phyloP scores from a whole-genome alignment of 1,140 invertebrate genomes.

The Holotrichia oblita region DNA sequence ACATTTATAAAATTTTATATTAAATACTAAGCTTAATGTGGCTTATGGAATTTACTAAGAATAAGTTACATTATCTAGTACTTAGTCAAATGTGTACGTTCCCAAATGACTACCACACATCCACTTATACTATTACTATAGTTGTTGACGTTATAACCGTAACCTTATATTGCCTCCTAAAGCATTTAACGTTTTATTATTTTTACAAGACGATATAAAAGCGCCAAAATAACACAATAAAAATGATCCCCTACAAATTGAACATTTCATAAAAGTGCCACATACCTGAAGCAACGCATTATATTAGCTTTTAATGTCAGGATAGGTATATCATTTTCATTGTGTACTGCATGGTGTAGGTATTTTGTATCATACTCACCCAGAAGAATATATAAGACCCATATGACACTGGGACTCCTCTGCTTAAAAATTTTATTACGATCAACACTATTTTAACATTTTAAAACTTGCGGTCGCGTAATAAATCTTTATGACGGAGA shows the following conservation, averaged over 20 bases:
- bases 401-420: no score
- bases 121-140: neutral
- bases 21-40: no score
- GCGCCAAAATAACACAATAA: slow-evolving; percentile 17
- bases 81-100: no score
- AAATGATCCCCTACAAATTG: slow-evolving; percentile 31
- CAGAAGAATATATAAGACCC: neutral
- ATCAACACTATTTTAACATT: neutral
- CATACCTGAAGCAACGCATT: neutral
- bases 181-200: slow-evolving; percentile 16
- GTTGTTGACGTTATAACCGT: neutral
- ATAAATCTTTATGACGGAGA: slow-evolving; percentile 23
- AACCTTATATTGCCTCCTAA: slow-evolving; percentile 17
- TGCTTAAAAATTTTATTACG: slow-evolving; percentile 11
- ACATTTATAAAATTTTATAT: no score
- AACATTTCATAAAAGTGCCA: slow-evolving; percentile 32
- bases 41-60: no score
- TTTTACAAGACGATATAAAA: slow-evolving; percentile 26
- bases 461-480: neutral
- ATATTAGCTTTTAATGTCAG: slow-evolving; percentile 24
- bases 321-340: slow-evolving; percentile 23
- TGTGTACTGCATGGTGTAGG: slow-evolving; percentile 15
- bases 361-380: slow-evolving; percentile 9
- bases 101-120: neutral
- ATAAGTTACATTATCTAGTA: no score